Evolutionary conservation across 2,888 invertebrate genomes (phyloP).

Genomic region (Eupithecia dodoneata): DNA sequence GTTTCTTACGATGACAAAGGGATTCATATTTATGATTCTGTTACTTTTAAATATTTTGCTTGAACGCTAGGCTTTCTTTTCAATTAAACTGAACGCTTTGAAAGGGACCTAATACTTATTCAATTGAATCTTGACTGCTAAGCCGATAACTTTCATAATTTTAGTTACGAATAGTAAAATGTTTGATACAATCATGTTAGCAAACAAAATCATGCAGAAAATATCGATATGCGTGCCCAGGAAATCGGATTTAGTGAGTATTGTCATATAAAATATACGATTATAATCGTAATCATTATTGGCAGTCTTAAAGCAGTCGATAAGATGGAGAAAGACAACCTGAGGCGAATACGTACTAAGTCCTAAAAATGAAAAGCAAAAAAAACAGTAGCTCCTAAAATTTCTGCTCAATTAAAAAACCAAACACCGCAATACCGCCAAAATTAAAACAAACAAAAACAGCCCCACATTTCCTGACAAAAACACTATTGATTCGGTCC

Average conservation of each 20-base stretch:
- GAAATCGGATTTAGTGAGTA: neutral
- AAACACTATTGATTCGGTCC: constrained; percentile 9
- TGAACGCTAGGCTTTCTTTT: neutral
- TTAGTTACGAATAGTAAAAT: neutral
- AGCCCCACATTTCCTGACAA: constrained; percentile 15
- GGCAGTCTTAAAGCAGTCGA: neutral
- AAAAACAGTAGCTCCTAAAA: neutral
- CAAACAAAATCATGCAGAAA: neutral
- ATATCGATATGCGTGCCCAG: neutral
- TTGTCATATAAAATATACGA: neutral
- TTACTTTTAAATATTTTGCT: neutral
- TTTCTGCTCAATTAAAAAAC: neutral
- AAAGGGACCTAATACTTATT: neutral
- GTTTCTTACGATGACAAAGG: constrained; percentile 7
- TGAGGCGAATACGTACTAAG: neutral
- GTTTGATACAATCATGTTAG: neutral
- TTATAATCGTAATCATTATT: neutral
- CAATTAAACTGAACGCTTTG: neutral
- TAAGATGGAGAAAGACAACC: neutral
- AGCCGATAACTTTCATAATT: neutral
- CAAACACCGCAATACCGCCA: neutral
- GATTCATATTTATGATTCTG: neutral
- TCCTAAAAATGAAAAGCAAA: neutral
- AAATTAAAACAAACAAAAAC: constrained; percentile 14
- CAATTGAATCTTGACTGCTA: neutral